Conservation (phyloP, 2,797 vertebrate genomes). For the Etheostoma perlongum region DNA sequence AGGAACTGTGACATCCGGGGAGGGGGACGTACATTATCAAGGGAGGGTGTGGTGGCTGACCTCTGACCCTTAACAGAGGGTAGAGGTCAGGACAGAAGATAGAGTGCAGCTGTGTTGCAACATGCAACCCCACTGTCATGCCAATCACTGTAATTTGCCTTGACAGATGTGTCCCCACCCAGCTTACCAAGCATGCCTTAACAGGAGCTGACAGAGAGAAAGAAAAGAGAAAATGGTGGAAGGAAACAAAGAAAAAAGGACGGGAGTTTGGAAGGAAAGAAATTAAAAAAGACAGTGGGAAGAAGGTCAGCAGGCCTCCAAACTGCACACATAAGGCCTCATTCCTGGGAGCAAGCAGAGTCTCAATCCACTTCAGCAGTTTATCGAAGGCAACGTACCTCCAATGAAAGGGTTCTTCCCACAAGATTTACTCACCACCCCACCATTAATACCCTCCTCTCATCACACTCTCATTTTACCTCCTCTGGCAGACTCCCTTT, state of each 20-base stretch:
- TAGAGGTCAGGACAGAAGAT: slow-evolving; percentile 65
- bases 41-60: slow-evolving; percentile 67
- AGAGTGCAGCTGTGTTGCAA: slow-evolving; percentile 68
- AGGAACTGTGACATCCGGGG: slow-evolving; percentile 69
- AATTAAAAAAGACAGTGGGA: neutral
- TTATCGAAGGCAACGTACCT: slow-evolving; percentile 54
- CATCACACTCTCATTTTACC: slow-evolving; percentile 5
- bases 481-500: neutral
- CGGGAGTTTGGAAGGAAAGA: neutral
- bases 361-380: slow-evolving; percentile 50
- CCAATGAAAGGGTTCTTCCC: slow-evolving; percentile 61
- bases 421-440: slow-evolving; percentile 42
- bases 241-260: slow-evolving; percentile 24
- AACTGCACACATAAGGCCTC: slow-evolving; percentile 14
- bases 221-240: slow-evolving; percentile 10
- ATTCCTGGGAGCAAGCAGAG: slow-evolving; percentile 25
- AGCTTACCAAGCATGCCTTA: slow-evolving; percentile 51
- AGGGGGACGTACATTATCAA: slow-evolving; percentile 43
- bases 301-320: slow-evolving; percentile 7
- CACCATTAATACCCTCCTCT: slow-evolving; percentile 5
- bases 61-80: slow-evolving; percentile 59
- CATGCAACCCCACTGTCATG: slow-evolving; percentile 48
- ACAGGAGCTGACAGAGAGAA: slow-evolving; percentile 50
- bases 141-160: slow-evolving; percentile 68
- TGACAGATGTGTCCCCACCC: slow-evolving; percentile 67